These are phyloP conservation scores for Thera britannica DNA, from an alignment of 2,888 invertebrate species.

Conservation along the genomic window DNA sequence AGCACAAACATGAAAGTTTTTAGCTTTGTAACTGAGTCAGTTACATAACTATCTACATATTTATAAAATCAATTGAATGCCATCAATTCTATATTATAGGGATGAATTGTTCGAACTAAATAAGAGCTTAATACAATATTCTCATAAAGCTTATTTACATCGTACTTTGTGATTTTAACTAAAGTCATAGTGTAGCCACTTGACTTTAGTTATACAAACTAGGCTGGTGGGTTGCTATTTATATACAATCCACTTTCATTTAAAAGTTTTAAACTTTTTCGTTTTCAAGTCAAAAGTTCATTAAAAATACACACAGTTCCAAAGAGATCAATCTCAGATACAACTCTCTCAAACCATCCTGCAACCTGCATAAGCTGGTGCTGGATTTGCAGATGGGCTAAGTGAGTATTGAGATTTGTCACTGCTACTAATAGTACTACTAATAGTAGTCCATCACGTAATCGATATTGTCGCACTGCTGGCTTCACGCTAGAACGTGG, in stretches of 20 bases:
- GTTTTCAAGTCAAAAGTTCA: not conserved
- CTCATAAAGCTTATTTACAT: not conserved
- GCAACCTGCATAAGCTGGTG: no score
- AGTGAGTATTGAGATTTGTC: no score
- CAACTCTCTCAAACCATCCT: not conserved
- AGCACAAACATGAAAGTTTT: not conserved
- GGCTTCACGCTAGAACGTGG: no score
- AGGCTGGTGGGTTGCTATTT: slow-evolving; percentile 15
- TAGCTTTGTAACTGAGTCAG: not conserved
- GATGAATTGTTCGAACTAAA: no score
- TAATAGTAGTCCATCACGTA: no score
- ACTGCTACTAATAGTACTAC: no score
- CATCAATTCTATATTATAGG: no score
- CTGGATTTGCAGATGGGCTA: no score
- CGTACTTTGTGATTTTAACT: no score
- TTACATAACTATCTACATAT: no score
- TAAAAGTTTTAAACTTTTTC: not conserved
- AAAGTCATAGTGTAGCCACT: not conserved
- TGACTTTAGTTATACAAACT: slow-evolving; percentile 7
- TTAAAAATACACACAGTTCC: not conserved
- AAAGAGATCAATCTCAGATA: not conserved
- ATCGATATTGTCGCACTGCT: no score
- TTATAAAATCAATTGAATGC: no score
- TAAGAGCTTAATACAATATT: not conserved
- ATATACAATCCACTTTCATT: not conserved